Evolutionary conservation across 1,140 invertebrate species (phyloP), one percentile per base, ranked within the genome.

Genomic region (Oreohelix idahoensis): DNA sequence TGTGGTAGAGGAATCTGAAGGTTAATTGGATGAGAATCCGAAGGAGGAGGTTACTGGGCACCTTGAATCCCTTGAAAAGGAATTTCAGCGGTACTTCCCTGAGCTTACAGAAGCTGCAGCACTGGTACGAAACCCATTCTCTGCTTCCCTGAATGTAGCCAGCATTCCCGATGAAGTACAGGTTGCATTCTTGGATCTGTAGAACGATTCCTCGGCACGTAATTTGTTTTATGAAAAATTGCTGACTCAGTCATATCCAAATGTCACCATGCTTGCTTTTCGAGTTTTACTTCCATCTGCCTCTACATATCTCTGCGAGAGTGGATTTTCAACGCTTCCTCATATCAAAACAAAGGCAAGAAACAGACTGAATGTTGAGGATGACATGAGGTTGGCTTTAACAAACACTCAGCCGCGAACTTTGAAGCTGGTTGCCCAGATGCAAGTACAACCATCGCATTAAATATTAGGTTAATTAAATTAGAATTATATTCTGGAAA

Each of bases 1-100:
- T 45, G 35, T 75, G 39, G 73, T 75, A 75, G 38, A 75, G 29
- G 29, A 70, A 70, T 70, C 69, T 32, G 51, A 23, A 23, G 51
- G 23, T 58, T 5, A 58, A 58, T 26, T 58, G 51, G 10, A 58
- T 58, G 51, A 58, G n/a, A 58, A 58, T 58, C 51, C 20, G 51
- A 23, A 58, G 51, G 20, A 58, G 42, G 5, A 45, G 42, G 15
- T 45, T 45, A 45, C 42, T 45, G 51, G 51, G 51, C 51, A 58
- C 23, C 17, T 26, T 17, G 51, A 10, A 23, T 58, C 51, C 51
- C 23, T 58, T 58, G 4, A 58, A 58, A 58, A 58, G 51, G 51
- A 58, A 17, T 58, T 58, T 45, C 5, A 15, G 5, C 15, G 42
- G 5, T 58, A 58, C 51, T 58, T 58, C 15, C 51, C 26, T 58